Evolutionary conservation across 2,888 invertebrate species (phyloP), one percentile per base, ranked within the genome.

Genomic region (Aphidoletes aphidimyza): DNA sequence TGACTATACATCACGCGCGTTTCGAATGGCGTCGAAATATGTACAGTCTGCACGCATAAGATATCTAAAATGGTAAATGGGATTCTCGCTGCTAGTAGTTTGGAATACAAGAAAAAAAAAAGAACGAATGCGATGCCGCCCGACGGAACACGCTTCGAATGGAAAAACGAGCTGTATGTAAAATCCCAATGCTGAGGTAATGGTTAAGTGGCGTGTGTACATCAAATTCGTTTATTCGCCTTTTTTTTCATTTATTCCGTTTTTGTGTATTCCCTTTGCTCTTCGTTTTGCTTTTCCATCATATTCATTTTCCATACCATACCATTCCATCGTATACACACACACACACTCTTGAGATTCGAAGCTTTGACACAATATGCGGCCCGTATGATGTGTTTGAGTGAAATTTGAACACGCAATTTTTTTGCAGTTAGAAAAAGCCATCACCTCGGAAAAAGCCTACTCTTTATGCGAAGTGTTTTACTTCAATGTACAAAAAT

Each of bases 141-240:
- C 26, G 54, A 26, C 54, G 69, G 69, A 34, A 30, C 11, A 69
- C 30, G 34, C 30, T 69, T 69, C 69, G 69, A 30, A 69, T 30
- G 17, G 30, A 14, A 69, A 69, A 30, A 69, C 69, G 34, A 69
- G 30, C 30, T 47, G 9, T 2, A 30, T 69, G 30, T 69, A 69
- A 30, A 69, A 69, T 1, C 30, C 34, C 26, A 69, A 69, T 54
- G 54, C 54, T 54, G 26, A 69, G 69, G 69, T 69, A 69, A 69
- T 69, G 69, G 69, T 69, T 69, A 69, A 69, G 69, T 69, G 69
- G 34, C 69, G 69, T 69, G 69, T 69, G 34, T 69, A 69, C 69
- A 69, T 30, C 69, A 30, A 69, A 69, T 69, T 69, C 69, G 69
- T 69, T 69, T 69, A 69, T 30, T 69, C 69, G 69, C 69, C 69